These are phyloP conservation scores for Drosophila chauvacae DNA, from an alignment of 1,140 invertebrate species.

Conservation along the genomic window DNA sequence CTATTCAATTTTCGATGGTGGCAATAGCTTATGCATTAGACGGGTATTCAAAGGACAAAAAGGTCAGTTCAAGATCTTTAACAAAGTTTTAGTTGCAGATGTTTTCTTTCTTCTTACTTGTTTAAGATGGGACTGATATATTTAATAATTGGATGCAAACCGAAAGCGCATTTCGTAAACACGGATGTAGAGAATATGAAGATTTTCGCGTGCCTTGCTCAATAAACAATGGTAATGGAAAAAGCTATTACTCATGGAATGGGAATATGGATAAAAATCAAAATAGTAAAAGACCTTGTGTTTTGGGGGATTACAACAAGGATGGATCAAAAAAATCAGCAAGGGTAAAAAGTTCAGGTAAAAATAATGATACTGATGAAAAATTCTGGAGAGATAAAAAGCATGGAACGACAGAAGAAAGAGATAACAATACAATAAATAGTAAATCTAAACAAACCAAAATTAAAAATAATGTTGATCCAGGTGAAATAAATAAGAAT, in stretches of 20 bases:
- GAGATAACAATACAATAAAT: not conserved
- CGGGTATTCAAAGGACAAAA: conserved; percentile 12
- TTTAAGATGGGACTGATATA: conserved; percentile 3
- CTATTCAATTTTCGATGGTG: conserved; percentile 64
- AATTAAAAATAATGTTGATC: not conserved
- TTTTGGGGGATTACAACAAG: not conserved
- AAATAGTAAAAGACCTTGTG: not conserved
- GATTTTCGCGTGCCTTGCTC: not conserved
- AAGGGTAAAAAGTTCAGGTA: not conserved
- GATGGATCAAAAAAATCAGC: not conserved
- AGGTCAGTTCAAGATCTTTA: conserved; percentile 12
- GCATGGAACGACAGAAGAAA: not conserved
- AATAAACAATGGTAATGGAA: not conserved
- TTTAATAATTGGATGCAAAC: not conserved
- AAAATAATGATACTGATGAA: not conserved
- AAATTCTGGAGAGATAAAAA: not conserved
- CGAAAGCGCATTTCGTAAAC: not conserved
- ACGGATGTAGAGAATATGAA: not conserved
- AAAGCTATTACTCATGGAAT: not conserved
- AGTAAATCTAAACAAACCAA: not conserved
- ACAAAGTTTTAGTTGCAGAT: not conserved
- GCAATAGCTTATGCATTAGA: conserved; percentile 49
- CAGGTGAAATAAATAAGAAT: not conserved
- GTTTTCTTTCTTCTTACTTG: not conserved
- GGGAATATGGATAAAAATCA: not conserved